A percentile compares a stretch with the other conserved stretches of the same genome.
Conservation (phyloP, 2,113 vertebrate species). For the Petroica traversi region DNA sequence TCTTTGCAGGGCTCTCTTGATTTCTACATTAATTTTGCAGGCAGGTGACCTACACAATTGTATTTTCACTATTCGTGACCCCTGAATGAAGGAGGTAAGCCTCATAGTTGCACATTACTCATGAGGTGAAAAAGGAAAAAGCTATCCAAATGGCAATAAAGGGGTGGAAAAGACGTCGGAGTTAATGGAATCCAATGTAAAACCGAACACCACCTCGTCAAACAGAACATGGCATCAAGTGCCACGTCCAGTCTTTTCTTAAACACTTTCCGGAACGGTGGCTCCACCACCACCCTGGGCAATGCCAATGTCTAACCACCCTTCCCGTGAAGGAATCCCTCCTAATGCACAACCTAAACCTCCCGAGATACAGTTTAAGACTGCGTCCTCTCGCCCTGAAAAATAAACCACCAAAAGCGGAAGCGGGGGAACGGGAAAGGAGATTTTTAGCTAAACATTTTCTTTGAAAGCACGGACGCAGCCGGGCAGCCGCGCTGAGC, state of each 20-base stretch:
- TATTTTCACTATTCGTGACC: neutral
- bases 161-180: neutral
- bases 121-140: neutral
- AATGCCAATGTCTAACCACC: neutral
- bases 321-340: neutral
- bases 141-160: no score
- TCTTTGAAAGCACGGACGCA: neutral
- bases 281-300: neutral
- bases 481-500: accelerated
- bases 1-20: neutral
- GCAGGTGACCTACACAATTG: accelerated
- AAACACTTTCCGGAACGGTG: neutral
- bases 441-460: neutral
- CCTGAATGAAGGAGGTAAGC: neutral
- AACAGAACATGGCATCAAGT: neutral
- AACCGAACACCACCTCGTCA: neutral
- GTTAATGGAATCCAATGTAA: neutral
- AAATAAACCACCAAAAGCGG: neutral
- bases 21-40: neutral
- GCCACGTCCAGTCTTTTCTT: neutral
- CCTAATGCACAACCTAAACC: neutral
- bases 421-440: accelerated
- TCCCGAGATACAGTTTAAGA: neutral
- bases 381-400: neutral
- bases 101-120: accelerated